Evolutionary conservation across 2,113 vertebrate genomes (phyloP).

Genomic region (Atrichornis clamosus): DNA sequence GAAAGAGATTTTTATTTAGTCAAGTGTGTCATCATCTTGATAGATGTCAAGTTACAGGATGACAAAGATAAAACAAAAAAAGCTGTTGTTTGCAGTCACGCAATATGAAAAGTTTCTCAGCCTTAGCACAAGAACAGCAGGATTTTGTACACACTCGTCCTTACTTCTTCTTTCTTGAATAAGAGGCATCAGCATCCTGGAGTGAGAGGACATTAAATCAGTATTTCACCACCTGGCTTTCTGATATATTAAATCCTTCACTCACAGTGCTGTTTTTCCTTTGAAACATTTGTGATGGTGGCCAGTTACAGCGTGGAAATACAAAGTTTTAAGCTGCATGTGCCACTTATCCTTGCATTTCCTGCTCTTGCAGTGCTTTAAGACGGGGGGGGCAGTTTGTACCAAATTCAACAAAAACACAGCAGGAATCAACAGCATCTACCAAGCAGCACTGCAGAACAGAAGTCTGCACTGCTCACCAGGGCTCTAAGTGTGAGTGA

Average conservation of each 20-base stretch:
- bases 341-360: background rate
- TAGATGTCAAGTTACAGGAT: background rate
- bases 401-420: background rate
- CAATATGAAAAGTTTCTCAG: background rate
- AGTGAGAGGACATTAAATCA: background rate
- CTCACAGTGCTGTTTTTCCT: background rate
- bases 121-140: background rate
- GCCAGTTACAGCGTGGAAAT: background rate
- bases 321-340: background rate
- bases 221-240: background rate
- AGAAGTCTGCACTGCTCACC: background rate
- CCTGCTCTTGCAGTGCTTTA: background rate
- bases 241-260: background rate
- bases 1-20: constrained; percentile 52
- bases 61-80: background rate
- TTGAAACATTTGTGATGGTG: background rate
- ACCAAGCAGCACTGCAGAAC: background rate
- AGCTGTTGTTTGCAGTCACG: background rate
- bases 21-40: background rate
- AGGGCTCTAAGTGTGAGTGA: fast-evolving
- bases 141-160: background rate
- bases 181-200: constrained; percentile 86
- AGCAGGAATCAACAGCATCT: background rate
- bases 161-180: constrained; percentile 78
- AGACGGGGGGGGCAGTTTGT: fast-evolving